Conservation (phyloP, 2,888 invertebrate species). For the Drosophila maculinotata region DNA sequence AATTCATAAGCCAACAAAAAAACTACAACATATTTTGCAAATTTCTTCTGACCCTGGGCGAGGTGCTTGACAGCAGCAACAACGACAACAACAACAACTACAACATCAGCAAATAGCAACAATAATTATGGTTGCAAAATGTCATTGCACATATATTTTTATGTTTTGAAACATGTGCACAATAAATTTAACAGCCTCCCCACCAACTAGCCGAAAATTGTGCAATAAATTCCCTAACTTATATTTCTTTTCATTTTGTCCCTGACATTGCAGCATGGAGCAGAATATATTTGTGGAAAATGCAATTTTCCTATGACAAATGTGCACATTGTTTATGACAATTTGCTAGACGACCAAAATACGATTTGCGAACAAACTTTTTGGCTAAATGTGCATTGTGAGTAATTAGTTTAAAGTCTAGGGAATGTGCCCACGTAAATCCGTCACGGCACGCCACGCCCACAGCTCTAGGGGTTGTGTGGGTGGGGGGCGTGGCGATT, state of each 20-base stretch:
- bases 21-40: conserved; percentile 48
- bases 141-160: conserved; percentile 50
- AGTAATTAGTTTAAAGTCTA: conserved; percentile 42
- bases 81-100: conserved; percentile 5
- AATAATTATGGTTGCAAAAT: conserved; percentile 47
- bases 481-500: background rate
- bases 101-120: conserved; percentile 37
- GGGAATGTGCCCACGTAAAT: conserved; percentile 46
- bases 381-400: conserved; percentile 40
- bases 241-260: conserved; percentile 35
- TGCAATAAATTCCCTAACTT: conserved; percentile 62
- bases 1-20: conserved; percentile 51
- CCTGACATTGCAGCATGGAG: conserved; percentile 69
- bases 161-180: conserved; percentile 66
- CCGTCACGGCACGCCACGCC: conserved; percentile 44
- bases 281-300: conserved; percentile 26
- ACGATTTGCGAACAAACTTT: conserved; percentile 20
- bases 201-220: conserved; percentile 7
- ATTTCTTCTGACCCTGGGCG: conserved; percentile 60
- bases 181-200: conserved; percentile 57
- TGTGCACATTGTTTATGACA: conserved; percentile 51
- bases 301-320: conserved; percentile 39
- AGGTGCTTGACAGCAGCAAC: conserved; percentile 70
- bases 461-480: conserved; percentile 15
- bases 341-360: conserved; percentile 19